These are phyloP conservation scores for Meloidogyne exigua DNA, from an alignment of 1,140 invertebrate species.

Conservation along the genomic window DNA sequence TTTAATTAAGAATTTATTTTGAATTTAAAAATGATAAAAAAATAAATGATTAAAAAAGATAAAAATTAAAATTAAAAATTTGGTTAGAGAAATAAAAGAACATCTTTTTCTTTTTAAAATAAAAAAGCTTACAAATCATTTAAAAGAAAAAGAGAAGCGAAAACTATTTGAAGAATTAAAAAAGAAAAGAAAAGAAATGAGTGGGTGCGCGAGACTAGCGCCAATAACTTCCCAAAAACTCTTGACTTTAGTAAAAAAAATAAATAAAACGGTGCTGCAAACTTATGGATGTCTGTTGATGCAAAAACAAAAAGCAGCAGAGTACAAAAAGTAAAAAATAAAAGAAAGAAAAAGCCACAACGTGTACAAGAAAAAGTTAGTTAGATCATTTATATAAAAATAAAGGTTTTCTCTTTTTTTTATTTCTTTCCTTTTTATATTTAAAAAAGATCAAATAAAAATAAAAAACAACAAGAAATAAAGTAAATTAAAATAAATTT, in stretches of 20 bases:
- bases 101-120: no score
- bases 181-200: neutral
- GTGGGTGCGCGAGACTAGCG: neutral
- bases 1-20: no score
- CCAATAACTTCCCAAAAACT: neutral
- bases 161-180: neutral
- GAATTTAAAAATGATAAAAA: neutral
- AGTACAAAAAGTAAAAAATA: neutral
- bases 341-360: no score
- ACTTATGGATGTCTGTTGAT: constrained; percentile 4
- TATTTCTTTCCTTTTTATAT: no score
- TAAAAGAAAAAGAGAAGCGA: neutral
- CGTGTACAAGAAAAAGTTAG: neutral
- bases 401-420: no score
- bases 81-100: no score
- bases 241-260: neutral
- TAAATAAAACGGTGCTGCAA: neutral
- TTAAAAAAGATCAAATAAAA: no score
- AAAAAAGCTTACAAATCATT: no score
- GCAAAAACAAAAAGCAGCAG: neutral
- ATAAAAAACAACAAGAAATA: no score
- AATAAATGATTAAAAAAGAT: no score
- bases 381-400: neutral
- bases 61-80: no score
- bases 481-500: no score